Conservation (phyloP, 2,797 vertebrate genomes). For the Trichosurus vulpecula region DNA sequence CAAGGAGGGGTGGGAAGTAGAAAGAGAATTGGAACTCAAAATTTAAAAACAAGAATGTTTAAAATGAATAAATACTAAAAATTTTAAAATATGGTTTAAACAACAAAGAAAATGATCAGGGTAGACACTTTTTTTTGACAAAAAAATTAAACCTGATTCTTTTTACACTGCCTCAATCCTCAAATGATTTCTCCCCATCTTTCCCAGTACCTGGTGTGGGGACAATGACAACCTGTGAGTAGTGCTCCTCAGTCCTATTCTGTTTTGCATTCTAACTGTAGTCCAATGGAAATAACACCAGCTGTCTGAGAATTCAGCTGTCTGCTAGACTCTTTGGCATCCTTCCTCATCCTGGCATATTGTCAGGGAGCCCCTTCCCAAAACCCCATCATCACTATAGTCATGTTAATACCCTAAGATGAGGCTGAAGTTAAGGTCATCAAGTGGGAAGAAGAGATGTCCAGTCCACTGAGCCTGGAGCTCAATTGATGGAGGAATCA, state of each 20-base stretch:
- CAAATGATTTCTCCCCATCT: background rate
- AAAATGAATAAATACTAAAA: background rate
- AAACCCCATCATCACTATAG: background rate
- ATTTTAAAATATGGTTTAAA: background rate
- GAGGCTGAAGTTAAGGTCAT: slow-evolving; percentile 11
- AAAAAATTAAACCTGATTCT: background rate
- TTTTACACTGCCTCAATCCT: background rate
- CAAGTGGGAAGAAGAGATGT: slow-evolving; percentile 38
- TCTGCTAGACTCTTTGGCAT: slow-evolving; percentile 40
- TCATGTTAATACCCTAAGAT: background rate
- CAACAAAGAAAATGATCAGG: background rate
- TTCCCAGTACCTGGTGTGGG: background rate
- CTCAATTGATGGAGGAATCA: background rate
- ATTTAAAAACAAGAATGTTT: background rate
- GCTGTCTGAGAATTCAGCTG: slow-evolving; percentile 14
- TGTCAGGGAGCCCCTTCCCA: background rate
- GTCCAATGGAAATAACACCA: slow-evolving; percentile 43
- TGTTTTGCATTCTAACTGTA: slow-evolving; percentile 54
- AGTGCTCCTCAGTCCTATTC: background rate
- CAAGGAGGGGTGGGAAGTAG: background rate
- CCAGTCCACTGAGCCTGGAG: background rate
- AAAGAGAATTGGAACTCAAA: background rate
- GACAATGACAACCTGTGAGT: background rate
- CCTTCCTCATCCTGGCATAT: slow-evolving; percentile 45
- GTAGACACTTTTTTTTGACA: background rate